Evolutionary conservation across 2,888 invertebrate species (phyloP).

Genomic region (Melanophora roralis): DNA sequence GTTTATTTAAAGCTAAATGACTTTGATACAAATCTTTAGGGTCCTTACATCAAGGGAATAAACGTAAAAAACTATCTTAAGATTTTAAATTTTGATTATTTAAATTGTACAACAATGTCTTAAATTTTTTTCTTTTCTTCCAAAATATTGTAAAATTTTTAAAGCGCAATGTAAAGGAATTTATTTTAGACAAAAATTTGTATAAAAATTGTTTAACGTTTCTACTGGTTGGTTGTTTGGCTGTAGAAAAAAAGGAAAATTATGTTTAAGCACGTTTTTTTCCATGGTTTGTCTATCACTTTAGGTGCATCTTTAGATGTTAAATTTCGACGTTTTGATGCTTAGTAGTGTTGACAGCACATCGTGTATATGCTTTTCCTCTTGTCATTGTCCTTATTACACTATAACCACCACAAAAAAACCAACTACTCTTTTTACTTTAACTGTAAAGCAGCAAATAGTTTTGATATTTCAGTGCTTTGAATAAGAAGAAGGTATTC

Average conservation of each 20-base stretch:
- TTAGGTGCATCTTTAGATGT: constrained; percentile 1
- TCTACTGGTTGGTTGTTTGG: background rate
- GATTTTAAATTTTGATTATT: constrained; percentile 4
- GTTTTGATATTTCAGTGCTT: background rate
- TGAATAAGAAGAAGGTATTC: background rate
- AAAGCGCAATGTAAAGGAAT: background rate
- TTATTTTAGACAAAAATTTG: background rate
- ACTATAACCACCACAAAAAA: constrained; percentile 28
- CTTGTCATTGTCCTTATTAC: constrained; percentile 57
- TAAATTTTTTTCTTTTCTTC: background rate
- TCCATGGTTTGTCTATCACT: constrained; percentile 11
- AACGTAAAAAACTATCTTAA: background rate
- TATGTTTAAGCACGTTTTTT: constrained; percentile 59
- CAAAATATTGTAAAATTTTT: background rate
- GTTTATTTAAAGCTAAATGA: constrained; percentile 5
- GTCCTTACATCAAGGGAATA: background rate
- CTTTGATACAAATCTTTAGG: background rate
- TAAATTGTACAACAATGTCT: background rate
- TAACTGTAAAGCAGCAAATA: constrained; percentile 52
- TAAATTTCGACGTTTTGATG: constrained; percentile 43
- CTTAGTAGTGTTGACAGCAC: constrained; percentile 51
- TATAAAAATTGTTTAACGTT: constrained; percentile 15
- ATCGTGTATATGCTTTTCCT: constrained; percentile 68
- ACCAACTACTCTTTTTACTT: background rate
- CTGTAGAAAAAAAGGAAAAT: constrained; percentile 14